A percentile compares a stretch with the other conserved stretches of the same genome.
Conservation (phyloP, 2,113 vertebrate species). For the Platysternon megacephalum region DNA sequence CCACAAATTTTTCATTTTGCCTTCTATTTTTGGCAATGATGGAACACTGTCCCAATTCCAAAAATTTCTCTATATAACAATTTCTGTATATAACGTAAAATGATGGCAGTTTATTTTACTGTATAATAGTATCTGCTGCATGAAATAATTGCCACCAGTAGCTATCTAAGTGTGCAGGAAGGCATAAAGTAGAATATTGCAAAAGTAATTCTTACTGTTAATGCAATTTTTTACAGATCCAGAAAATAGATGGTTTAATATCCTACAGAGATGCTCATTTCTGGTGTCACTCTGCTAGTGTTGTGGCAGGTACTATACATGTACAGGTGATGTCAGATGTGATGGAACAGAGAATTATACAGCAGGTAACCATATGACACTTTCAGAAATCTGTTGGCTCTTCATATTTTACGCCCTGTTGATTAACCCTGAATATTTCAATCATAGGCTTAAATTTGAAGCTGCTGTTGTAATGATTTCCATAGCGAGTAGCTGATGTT, state of each 20-base stretch:
- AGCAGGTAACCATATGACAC: conserved; percentile 84
- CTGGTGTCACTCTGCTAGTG: conserved; percentile 95
- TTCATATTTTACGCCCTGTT: not conserved
- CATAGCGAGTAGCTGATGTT: not conserved
- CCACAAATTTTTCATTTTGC: not conserved
- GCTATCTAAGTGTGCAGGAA: not conserved
- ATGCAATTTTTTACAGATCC: conserved; percentile 84
- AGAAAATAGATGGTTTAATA: conserved; percentile 95
- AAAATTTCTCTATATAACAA: fast-evolving
- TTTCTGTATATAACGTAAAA: not conserved
- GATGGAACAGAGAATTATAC: conserved; percentile 94
- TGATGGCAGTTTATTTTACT: not conserved
- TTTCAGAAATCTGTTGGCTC: not conserved
- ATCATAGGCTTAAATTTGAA: not conserved
- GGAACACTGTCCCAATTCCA: not conserved
- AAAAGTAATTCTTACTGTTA: not conserved
- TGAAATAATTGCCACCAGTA: not conserved
- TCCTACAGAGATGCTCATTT: conserved; percentile 97
- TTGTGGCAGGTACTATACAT: conserved; percentile 95
- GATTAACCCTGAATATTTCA: fast-evolving
- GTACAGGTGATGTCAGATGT: conserved; percentile 94
- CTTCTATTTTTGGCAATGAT: not conserved
- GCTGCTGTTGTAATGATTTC: not conserved
- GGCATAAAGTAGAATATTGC: not conserved
- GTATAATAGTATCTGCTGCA: not conserved